Percentiles rank a stretch among this genome's conserved stretches.
These are phyloP conservation scores for Petrocephalus schoutedeni DNA, from an alignment of 2,797 vertebrate genomes.

Conservation along the genomic window DNA sequence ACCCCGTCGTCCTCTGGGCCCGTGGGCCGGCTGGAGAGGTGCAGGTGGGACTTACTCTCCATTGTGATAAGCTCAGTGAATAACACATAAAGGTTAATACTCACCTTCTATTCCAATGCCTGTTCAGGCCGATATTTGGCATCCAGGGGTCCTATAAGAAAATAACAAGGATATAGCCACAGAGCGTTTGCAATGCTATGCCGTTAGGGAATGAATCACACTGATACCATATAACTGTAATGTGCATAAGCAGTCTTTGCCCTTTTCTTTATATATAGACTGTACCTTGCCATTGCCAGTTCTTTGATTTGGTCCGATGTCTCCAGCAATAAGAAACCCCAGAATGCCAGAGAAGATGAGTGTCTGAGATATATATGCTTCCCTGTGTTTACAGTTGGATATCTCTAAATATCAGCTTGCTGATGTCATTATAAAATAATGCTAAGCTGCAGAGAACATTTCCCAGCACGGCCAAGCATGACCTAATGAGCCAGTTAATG, in stretches of 20 bases:
- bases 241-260: neutral
- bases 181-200: neutral
- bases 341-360: neutral
- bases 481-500: constrained; percentile 10
- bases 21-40: neutral
- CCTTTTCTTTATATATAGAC: constrained; percentile 6
- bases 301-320: neutral
- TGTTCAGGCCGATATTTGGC: neutral
- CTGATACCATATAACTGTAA: neutral
- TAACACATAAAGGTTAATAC: constrained; percentile 1
- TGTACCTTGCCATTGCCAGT: neutral
- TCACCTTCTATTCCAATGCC: neutral
- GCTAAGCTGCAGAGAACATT: neutral
- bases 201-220: neutral
- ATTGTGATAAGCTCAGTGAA: neutral
- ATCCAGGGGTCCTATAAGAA: neutral
- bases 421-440: neutral
- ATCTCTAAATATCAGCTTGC: neutral
- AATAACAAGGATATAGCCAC: neutral
- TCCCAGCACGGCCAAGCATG: neutral
- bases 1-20: neutral
- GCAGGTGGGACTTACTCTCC: neutral
- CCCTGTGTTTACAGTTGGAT: neutral
- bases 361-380: neutral
- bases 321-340: neutral